Evolutionary conservation across 1,140 invertebrate species (phyloP).

Genomic region (Cepaea nemoralis): DNA sequence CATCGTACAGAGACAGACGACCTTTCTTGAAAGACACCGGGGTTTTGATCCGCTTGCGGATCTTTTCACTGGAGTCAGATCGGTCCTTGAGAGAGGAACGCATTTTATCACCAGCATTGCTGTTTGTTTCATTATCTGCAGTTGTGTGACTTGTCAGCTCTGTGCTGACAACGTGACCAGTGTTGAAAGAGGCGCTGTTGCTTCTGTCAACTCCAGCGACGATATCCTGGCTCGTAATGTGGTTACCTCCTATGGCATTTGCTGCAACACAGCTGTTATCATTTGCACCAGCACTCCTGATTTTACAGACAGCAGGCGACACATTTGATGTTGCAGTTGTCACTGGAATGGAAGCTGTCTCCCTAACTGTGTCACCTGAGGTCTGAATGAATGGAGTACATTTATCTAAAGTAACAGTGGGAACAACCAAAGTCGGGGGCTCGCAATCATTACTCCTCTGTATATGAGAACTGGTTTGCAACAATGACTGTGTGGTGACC

Average conservation of each 20-base stretch:
- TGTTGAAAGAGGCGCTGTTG: background rate
- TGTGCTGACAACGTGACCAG: background rate
- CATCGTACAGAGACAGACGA: conserved; percentile 86
- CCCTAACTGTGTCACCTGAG: no score
- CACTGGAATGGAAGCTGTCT: background rate
- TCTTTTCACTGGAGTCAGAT: conserved; percentile 74
- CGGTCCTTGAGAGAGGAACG: background rate
- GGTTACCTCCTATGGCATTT: no score
- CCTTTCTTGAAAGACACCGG: conserved; percentile 80
- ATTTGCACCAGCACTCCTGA: background rate
- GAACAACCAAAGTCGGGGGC: background rate
- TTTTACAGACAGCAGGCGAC: conserved; percentile 16
- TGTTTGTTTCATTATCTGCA: background rate
- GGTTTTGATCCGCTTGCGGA: conserved; percentile 85
- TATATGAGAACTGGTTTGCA: background rate
- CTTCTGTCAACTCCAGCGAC: background rate
- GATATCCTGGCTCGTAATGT: no score
- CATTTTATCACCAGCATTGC: background rate
- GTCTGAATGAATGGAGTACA: background rate
- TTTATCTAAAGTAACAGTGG: conserved; percentile 23
- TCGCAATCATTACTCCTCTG: background rate
- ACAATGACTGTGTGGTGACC: background rate
- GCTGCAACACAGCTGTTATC: background rate
- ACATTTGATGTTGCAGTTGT: background rate
- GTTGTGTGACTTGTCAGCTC: background rate